These are phyloP conservation scores for Channa striata DNA, from an alignment of 2,797 vertebrate species.

Conservation along the genomic window DNA sequence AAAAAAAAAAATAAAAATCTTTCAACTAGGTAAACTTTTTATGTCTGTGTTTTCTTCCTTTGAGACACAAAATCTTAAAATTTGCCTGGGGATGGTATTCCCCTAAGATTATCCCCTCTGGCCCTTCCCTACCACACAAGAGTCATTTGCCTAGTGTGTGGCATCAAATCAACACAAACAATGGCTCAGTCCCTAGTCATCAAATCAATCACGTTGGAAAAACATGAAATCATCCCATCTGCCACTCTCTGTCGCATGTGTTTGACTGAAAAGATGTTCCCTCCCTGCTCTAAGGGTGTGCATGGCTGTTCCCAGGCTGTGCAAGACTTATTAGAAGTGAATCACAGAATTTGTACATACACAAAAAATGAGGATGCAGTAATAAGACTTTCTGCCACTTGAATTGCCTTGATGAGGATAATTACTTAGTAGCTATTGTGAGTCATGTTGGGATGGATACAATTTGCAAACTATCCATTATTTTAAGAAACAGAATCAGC, in stretches of 20 bases:
- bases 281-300: constrained; percentile 38
- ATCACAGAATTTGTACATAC: constrained; percentile 58
- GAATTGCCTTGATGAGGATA: constrained; percentile 21
- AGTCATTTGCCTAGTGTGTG: constrained; percentile 17
- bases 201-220: constrained; percentile 41
- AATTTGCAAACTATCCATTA: background rate
- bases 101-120: background rate
- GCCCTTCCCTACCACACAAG: constrained; percentile 8
- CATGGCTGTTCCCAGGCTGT: constrained; percentile 19
- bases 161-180: constrained; percentile 45
- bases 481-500: background rate
- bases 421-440: background rate
- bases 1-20: constrained; percentile 15
- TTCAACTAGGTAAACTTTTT: constrained; percentile 6
- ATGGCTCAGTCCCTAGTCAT: constrained; percentile 41
- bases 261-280: constrained; percentile 37
- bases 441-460: background rate
- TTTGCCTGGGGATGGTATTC: constrained; percentile 1
- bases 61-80: background rate
- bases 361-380: constrained; percentile 62
- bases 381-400: constrained; percentile 39
- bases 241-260: constrained; percentile 19
- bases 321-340: constrained; percentile 54
- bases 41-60: background rate
- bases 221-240: constrained; percentile 61